phyloP scores from a whole-genome alignment of 2,113 vertebrate genomes.

The Callionymus lyra region DNA sequence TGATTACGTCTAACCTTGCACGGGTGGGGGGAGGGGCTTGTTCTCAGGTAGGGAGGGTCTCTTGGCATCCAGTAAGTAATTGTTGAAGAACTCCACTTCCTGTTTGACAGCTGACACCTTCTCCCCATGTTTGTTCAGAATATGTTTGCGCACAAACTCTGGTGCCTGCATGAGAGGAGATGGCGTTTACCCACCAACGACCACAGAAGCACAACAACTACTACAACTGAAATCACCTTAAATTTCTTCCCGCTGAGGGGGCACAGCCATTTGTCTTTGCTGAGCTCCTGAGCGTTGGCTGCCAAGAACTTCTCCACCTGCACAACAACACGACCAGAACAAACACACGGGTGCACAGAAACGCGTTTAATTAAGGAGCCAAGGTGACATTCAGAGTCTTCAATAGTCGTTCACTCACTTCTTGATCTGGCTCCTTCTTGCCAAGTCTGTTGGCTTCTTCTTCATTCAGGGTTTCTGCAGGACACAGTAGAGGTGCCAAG shows the following conservation, averaged over 20 bases:
- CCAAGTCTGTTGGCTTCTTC: slow-evolving; percentile 80
- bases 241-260: slow-evolving; percentile 92
- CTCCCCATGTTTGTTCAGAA: slow-evolving; percentile 84
- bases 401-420: slow-evolving; percentile 31
- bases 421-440: slow-evolving; percentile 79
- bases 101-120: slow-evolving; percentile 83
- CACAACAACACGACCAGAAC: background rate
- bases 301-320: slow-evolving; percentile 84
- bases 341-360: background rate
- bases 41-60: slow-evolving; percentile 78
- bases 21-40: slow-evolving; percentile 75
- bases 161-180: slow-evolving; percentile 67
- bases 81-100: slow-evolving; percentile 86
- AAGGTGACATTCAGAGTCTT: no score
- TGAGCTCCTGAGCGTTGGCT: slow-evolving; percentile 84
- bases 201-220: background rate
- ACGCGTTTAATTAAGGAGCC: background rate
- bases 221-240: slow-evolving; percentile 53
- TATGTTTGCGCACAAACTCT: slow-evolving; percentile 91
- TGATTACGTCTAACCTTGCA: slow-evolving; percentile 26
- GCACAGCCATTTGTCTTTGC: slow-evolving; percentile 91
- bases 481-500: slow-evolving; percentile 70
- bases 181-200: background rate
- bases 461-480: slow-evolving; percentile 72
- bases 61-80: slow-evolving; percentile 82